Conservation (phyloP, 1,140 invertebrate genomes). For the Xylocopa sonorina region DNA sequence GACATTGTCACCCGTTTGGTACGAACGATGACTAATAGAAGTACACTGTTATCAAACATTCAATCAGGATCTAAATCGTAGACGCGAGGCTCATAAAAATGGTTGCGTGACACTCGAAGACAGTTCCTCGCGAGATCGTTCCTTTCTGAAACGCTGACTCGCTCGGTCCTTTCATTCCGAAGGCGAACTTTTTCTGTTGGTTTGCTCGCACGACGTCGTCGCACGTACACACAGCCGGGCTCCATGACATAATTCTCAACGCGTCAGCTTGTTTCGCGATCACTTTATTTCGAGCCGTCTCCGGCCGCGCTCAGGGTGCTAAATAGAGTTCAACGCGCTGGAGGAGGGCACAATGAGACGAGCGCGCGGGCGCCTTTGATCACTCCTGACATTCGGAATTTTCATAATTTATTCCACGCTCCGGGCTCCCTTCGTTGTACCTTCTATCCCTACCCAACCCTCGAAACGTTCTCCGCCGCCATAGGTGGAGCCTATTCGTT, state of each 20-base stretch:
- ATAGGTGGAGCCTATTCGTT: conserved; percentile 62
- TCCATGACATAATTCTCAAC: conserved; percentile 67
- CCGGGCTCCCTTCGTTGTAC: conserved; percentile 21
- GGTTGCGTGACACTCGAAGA: background rate
- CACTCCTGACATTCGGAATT: conserved; percentile 74
- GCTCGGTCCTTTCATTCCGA: too few species aligned
- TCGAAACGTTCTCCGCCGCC: background rate
- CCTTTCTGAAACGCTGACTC: too few species aligned
- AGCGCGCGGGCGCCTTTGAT: conserved; percentile 72
- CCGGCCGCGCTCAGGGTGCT: conserved; percentile 58
- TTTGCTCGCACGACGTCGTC: conserved; percentile 6
- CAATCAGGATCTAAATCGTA: too few species aligned
- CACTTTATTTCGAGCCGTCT: conserved; percentile 54
- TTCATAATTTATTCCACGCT: conserved; percentile 75
- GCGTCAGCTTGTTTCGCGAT: conserved; percentile 47
- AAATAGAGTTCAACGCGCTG: conserved; percentile 52
- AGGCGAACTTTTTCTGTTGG: background rate
- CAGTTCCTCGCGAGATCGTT: too few species aligned
- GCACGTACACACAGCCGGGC: conserved; percentile 16
- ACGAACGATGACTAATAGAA: too few species aligned
- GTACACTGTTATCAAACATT: too few species aligned
- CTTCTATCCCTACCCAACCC: background rate
- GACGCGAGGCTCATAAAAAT: too few species aligned
- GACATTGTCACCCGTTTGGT: too few species aligned
- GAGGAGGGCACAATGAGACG: conserved; percentile 67